Base-by-base conservation (phyloP, 2,113 vertebrate species). In the Ciconia stormi region DNA sequence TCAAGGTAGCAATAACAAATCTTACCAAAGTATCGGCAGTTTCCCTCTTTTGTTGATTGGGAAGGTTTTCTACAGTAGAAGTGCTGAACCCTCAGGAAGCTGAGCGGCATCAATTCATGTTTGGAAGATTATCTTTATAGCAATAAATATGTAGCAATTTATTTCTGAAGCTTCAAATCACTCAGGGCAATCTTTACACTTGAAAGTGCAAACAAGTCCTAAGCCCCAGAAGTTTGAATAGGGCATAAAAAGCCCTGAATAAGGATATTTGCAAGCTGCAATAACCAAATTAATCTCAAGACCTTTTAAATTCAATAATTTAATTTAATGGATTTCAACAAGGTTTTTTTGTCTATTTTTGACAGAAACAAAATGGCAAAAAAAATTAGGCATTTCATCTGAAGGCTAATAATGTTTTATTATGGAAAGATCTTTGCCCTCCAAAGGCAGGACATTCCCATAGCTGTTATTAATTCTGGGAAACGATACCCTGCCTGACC, bases 131-230 rank as follows among this genome's bases (percentile, higher is more conserved):
- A 77, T 87, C 58, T 76, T 93, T 52, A 88, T 9, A 82, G 63
- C 40, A 53, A 66, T 88, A 96, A 95, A 93, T 82, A 92, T 13
- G 38, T 69, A 92, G n/a, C 36, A 90, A 90, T 80, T 96, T 81
- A 83, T 70, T 93, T 85, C 53, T 70, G 71, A 81, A 92, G 63
- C 16, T 7, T 63, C 72, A 94, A 87, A 93, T 95, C 67, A 78
- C 82, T 55, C 38, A 2, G 4, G 78, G 63, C 59, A 78, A 73
- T 71, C 56, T 91, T 95, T 79, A 78, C 56, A 89, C 38, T 86
- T 87, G 63, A 52, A 96, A 91, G 77, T 78, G 61, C 47, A 81
- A 96, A 89, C 40, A 95, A 34, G 10, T 77, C 59, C 55, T 90
- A 90, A 94, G n/a, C 7, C 29, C 15, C 9, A 14, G 61, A 26